phyloP scores from a whole-genome alignment of 2,797 vertebrate species.

The Apodemus agrarius region DNA sequence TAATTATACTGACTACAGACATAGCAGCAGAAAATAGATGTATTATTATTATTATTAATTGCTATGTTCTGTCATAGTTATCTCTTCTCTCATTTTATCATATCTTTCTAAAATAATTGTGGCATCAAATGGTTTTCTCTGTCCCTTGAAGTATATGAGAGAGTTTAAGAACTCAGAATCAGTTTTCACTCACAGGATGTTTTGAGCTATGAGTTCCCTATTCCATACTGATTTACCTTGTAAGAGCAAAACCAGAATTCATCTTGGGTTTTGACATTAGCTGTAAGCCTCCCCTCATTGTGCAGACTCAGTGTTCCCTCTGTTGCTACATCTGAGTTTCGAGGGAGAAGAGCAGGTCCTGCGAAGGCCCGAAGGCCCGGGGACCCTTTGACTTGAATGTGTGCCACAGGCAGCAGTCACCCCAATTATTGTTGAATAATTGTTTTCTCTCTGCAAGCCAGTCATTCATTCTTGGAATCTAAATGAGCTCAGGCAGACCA shows the following conservation, averaged over 20 bases:
- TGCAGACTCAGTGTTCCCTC: not conserved
- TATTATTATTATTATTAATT: slow-evolving; percentile 49
- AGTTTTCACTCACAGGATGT: not conserved
- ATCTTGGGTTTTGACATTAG: not conserved
- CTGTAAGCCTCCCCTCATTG: not conserved
- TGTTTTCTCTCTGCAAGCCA: not conserved
- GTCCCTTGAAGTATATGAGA: not conserved
- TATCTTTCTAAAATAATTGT: slow-evolving; percentile 49
- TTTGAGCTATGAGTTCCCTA: not conserved
- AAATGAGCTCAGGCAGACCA: not conserved
- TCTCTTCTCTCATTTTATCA: not conserved
- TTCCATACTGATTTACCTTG: not conserved
- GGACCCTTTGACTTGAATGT: not conserved
- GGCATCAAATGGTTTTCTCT: not conserved
- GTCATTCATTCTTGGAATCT: not conserved
- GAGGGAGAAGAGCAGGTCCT: not conserved
- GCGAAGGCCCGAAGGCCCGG: not conserved
- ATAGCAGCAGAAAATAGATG: slow-evolving; percentile 8
- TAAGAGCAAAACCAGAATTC: not conserved
- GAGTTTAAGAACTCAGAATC: slow-evolving; percentile 26
- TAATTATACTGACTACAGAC: slow-evolving; percentile 9
- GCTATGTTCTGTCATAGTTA: not conserved
- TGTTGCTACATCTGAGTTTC: not conserved
- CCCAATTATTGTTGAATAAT: not conserved
- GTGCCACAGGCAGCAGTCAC: not conserved